Conservation (phyloP, 2,888 invertebrate species). For the Pachliopta kotzebuea region DNA sequence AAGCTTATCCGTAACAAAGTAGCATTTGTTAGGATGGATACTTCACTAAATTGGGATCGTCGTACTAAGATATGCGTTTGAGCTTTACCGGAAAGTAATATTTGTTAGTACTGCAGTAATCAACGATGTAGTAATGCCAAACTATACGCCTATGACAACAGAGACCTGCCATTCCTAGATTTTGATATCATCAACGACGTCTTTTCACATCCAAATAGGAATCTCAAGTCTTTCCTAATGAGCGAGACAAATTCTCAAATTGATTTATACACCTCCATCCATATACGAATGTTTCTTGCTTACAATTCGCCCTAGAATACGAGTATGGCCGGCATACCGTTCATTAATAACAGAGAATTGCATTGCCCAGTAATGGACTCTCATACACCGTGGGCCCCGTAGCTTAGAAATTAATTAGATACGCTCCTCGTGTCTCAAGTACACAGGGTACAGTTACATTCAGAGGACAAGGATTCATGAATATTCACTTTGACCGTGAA, state of each 20-base stretch:
- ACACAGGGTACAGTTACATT: constrained; percentile 36
- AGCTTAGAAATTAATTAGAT: constrained; percentile 62
- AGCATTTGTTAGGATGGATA: too few species aligned
- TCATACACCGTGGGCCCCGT: constrained; percentile 36
- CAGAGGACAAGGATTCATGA: constrained; percentile 5
- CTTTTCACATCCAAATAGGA: too few species aligned
- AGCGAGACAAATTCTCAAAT: constrained; percentile 18
- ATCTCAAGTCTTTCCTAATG: neutral
- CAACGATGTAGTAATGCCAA: too few species aligned
- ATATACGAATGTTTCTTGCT: constrained; percentile 18
- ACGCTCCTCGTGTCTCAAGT: constrained; percentile 42
- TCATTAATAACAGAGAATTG: constrained; percentile 52
- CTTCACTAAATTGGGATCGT: too few species aligned
- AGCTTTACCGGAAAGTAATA: too few species aligned
- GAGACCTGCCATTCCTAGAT: too few species aligned
- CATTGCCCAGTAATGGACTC: constrained; percentile 43
- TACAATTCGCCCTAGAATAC: constrained; percentile 16
- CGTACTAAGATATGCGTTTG: too few species aligned
- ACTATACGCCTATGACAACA: too few species aligned
- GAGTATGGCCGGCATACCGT: constrained; percentile 32
- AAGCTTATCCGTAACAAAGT: too few species aligned
- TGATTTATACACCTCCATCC: constrained; percentile 16
- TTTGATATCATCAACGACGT: too few species aligned
- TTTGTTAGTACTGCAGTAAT: too few species aligned
- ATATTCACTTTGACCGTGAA: neutral